Conservation (phyloP, 92 coral and sea anemone species). For the Epizoanthus stellaris region DNA sequence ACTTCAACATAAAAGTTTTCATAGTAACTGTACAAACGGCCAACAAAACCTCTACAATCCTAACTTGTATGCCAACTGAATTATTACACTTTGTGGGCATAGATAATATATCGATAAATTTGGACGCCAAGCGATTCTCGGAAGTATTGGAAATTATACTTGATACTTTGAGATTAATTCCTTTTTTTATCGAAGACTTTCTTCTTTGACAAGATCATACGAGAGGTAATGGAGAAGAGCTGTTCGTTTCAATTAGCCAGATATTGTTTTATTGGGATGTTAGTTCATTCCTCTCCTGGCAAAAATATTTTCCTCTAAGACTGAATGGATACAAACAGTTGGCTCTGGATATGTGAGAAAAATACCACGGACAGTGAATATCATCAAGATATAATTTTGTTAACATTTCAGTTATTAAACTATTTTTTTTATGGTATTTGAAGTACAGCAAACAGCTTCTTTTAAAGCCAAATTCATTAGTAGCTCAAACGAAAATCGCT, state of each 20-base stretch:
- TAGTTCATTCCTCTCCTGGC: not conserved
- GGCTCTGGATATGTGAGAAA: not conserved
- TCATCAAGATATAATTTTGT: no score
- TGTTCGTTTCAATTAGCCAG: not conserved
- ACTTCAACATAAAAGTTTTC: not conserved
- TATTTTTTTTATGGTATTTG: no score
- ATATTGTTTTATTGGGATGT: not conserved
- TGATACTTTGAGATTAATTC: not conserved
- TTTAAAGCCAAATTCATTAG: not conserved
- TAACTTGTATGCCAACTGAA: no score
- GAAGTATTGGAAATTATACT: not conserved
- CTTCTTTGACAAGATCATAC: not conserved
- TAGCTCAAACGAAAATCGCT: slow-evolving; percentile 12
- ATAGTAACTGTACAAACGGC: no score
- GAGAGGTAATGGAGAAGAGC: not conserved
- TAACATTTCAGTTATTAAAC: no score
- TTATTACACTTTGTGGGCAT: not conserved
- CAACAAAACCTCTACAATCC: no score
- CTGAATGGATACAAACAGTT: not conserved
- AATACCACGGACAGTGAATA: slow-evolving; percentile 4
- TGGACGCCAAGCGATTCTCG: slow-evolving; percentile 27
- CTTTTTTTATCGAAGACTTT: not conserved
- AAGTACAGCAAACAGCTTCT: no score
- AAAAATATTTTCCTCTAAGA: not conserved
- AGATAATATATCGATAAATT: not conserved